These are phyloP conservation scores for Xiphorhynchus erythropygius DNA, from an alignment of 2,797 vertebrate species.

Conservation along the genomic window DNA sequence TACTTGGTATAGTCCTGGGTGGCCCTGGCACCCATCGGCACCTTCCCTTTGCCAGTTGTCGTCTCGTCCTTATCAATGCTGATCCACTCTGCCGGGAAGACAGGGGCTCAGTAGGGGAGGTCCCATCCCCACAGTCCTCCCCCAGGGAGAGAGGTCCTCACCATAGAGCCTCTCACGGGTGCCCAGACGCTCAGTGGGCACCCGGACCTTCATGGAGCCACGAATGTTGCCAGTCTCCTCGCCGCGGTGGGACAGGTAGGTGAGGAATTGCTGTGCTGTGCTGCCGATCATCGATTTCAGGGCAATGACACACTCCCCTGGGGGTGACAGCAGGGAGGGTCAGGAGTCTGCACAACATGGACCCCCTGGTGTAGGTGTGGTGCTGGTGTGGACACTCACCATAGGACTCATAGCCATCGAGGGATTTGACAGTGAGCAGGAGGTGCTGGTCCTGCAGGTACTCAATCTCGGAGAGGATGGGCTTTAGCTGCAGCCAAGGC, in stretches of 20 bases:
- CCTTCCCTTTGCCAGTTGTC: slow-evolving; percentile 85
- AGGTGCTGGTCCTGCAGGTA: slow-evolving; percentile 98
- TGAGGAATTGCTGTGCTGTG: slow-evolving; percentile 95
- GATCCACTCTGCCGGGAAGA: slow-evolving; percentile 88
- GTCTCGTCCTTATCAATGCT: slow-evolving; percentile 94
- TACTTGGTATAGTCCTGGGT: slow-evolving; percentile 87
- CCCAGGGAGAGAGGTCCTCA: slow-evolving; percentile 29
- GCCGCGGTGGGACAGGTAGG: slow-evolving; percentile 92
- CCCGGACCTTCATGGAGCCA: slow-evolving; percentile 94
- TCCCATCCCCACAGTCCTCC: not conserved
- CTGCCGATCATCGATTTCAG: slow-evolving; percentile 98
- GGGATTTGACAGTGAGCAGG: slow-evolving; percentile 93
- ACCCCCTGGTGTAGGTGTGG: rapidly evolving
- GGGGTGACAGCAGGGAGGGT: not conserved
- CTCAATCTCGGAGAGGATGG: slow-evolving; percentile 94
- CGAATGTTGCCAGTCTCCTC: slow-evolving; percentile 98
- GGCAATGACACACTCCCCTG: slow-evolving; percentile 94
- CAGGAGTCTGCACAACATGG: rapidly evolving
- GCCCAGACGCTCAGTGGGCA: slow-evolving; percentile 91
- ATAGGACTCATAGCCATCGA: slow-evolving; percentile 95
- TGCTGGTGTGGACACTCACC: slow-evolving; percentile 72
- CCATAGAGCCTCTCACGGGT: slow-evolving; percentile 94
- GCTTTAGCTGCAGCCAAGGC: slow-evolving; percentile 79
- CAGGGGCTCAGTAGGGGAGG: not conserved
- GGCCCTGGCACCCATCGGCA: slow-evolving; percentile 72